Evolutionary conservation across 2,888 invertebrate genomes (phyloP).

Genomic region (Clivina fossor): DNA sequence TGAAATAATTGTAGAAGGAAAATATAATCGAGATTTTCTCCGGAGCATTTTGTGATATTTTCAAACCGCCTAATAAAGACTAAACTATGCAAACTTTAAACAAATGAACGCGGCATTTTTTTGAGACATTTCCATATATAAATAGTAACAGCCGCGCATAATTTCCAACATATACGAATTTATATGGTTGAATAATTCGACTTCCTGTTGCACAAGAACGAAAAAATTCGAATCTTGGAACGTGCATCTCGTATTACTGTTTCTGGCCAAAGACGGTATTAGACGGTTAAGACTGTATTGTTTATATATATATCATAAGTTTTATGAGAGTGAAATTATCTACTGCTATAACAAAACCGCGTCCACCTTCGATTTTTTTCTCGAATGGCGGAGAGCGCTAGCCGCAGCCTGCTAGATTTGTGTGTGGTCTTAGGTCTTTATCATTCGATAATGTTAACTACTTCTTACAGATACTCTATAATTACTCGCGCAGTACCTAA

Average conservation of each 20-base stretch:
- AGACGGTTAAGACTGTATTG: background rate
- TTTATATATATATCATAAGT: constrained; percentile 16
- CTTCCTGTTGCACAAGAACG: constrained; percentile 21
- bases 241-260: constrained; percentile 30
- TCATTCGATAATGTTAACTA: no score
- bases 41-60: constrained; percentile 21
- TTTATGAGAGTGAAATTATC: constrained; percentile 24
- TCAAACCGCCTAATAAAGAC: constrained; percentile 9
- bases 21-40: no score
- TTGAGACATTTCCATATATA: constrained; percentile 23
- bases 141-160: constrained; percentile 16
- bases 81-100: constrained; percentile 6
- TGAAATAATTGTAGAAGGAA: no score
- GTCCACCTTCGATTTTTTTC: background rate
- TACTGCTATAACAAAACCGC: background rate
- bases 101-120: no score
- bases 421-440: no score
- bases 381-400: no score
- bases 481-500: no score
- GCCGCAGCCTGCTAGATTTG: no score
- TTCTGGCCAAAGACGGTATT: background rate
- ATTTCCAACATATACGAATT: constrained; percentile 22
- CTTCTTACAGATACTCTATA: no score
- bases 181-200: constrained; percentile 25
- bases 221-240: constrained; percentile 27